These are phyloP conservation scores for Dipodomys stephensi DNA, from an alignment of 2,113 vertebrate genomes.

Conservation along the genomic window DNA sequence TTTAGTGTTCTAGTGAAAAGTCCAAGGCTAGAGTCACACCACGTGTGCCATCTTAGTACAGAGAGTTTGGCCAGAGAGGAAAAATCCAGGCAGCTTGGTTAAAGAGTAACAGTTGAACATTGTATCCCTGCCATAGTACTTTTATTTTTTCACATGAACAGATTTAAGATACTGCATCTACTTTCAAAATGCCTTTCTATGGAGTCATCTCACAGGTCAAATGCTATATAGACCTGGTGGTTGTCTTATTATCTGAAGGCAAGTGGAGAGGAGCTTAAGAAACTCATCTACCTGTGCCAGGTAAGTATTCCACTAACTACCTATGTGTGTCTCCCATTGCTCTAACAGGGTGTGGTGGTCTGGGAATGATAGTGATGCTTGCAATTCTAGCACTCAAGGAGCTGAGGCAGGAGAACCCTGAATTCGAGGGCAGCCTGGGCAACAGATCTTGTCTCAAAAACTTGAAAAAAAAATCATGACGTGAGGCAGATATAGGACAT, in stretches of 20 bases:
- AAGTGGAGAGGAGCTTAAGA: neutral
- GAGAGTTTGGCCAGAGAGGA: too few relatives aligned
- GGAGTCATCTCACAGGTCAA: neutral
- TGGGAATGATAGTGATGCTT: too few relatives aligned
- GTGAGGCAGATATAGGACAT: neutral
- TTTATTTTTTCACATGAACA: neutral
- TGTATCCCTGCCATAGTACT: neutral
- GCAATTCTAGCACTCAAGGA: too few relatives aligned
- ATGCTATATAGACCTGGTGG: neutral
- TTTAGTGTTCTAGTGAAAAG: too few relatives aligned
- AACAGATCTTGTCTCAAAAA: too few relatives aligned
- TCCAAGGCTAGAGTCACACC: too few relatives aligned
- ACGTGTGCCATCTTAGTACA: too few relatives aligned
- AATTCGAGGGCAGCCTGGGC: too few relatives aligned
- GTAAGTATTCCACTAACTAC: neutral
- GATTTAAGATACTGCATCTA: neutral
- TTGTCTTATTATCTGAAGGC: neutral
- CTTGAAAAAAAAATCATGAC: neutral
- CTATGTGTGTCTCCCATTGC: neutral
- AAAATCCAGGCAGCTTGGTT: too few relatives aligned
- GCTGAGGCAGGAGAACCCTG: too few relatives aligned
- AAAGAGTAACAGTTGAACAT: neutral
- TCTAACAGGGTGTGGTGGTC: too few relatives aligned
- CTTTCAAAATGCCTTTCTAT: slow-evolving; percentile 10
- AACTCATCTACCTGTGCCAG: neutral